Conservation (phyloP, 2,888 invertebrate genomes). For the Rugalucina vietnamica region DNA sequence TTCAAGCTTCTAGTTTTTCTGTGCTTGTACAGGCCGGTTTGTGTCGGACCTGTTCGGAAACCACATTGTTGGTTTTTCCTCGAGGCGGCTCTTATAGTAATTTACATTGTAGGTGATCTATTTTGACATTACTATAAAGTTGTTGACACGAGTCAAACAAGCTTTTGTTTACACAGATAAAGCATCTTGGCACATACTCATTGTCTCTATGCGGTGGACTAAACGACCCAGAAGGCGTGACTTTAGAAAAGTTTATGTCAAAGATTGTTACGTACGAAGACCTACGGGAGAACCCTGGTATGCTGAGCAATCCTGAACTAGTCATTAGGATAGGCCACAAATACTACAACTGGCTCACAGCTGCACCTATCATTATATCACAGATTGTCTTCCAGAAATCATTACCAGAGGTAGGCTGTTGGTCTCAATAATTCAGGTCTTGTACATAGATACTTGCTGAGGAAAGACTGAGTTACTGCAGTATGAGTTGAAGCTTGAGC, state of each 20-base stretch:
- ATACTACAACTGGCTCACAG: constrained; percentile 95
- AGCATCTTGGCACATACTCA: constrained; percentile 86
- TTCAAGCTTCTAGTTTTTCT: no score
- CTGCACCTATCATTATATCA: constrained; percentile 95
- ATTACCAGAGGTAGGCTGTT: constrained; percentile 87
- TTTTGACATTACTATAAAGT: no score
- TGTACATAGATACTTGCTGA: no score
- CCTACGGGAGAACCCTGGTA: constrained; percentile 88
- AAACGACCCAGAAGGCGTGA: constrained; percentile 84
- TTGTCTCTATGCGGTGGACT: constrained; percentile 92
- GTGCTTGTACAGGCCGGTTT: no score
- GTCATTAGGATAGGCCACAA: constrained; percentile 93
- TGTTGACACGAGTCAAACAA: no score
- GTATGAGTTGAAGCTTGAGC: no score
- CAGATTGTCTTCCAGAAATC: constrained; percentile 93
- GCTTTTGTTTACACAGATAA: no score
- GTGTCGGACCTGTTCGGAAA: no score
- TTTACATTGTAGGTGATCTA: no score
- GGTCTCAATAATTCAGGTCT: neutral
- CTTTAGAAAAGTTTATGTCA: constrained; percentile 88
- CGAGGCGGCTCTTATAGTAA: no score
- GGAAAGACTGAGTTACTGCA: no score
- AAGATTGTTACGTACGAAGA: constrained; percentile 88
- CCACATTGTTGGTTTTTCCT: no score
- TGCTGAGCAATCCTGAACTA: constrained; percentile 91